These are phyloP conservation scores for Pedicia rivosa DNA, from an alignment of 2,888 invertebrate genomes.

Conservation along the genomic window DNA sequence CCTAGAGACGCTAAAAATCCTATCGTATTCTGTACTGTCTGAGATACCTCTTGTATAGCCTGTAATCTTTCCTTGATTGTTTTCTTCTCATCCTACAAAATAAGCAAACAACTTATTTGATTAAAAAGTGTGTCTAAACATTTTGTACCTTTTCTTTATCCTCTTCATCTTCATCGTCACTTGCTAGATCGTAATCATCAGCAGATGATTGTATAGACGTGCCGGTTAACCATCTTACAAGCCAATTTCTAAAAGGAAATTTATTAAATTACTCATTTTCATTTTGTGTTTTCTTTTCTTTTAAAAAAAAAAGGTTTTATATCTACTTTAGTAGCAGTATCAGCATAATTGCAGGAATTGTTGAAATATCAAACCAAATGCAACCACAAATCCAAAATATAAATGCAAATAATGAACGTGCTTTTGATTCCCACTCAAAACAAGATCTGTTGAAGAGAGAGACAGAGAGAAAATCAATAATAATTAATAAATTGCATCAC, in stretches of 20 bases:
- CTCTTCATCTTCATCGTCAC: conserved; percentile 79
- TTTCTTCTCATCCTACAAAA: conserved; percentile 69
- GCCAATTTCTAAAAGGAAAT: conserved; percentile 24
- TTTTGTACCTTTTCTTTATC: conserved; percentile 56
- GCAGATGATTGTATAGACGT: conserved; percentile 34
- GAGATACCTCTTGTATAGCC: conserved; percentile 94
- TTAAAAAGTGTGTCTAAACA: neutral
- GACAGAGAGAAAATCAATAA: neutral
- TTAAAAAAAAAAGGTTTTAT: conserved; percentile 4
- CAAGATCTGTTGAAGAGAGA: conserved; percentile 51
- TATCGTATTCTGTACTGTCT: conserved; percentile 89
- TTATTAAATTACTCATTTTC: neutral
- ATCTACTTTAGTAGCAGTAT: conserved; percentile 55
- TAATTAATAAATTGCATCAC: neutral
- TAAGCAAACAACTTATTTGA: neutral
- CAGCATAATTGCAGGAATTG: conserved; percentile 72
- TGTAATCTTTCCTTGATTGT: conserved; percentile 84
- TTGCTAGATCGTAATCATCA: conserved; percentile 47
- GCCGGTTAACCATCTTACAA: conserved; percentile 27
- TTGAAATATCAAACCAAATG: conserved; percentile 91
- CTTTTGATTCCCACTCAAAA: conserved; percentile 91
- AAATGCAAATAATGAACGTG: conserved; percentile 70
- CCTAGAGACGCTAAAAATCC: conserved; percentile 88
- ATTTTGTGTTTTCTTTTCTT: neutral
- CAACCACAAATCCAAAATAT: conserved; percentile 74